Evolutionary conservation across 2,113 vertebrate genomes (phyloP).

Genomic region (Xiphophorus hellerii): DNA sequence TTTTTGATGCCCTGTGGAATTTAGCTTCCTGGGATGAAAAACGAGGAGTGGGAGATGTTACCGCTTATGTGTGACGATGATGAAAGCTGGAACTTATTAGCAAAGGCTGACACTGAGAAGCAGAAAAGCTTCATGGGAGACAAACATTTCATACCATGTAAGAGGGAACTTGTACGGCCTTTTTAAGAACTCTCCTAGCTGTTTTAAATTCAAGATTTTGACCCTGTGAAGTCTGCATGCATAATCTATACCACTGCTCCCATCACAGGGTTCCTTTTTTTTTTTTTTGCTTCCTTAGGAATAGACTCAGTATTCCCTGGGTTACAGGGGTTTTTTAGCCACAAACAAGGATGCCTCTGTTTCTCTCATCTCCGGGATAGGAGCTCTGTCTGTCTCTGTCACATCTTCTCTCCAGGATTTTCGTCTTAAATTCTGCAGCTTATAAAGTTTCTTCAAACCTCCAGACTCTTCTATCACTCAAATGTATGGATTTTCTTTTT

Average conservation of each 20-base stretch:
- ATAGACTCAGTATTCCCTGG: constrained; percentile 56
- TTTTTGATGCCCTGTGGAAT: constrained; percentile 23
- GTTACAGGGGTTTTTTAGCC: constrained; percentile 41
- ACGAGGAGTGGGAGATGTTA: constrained; percentile 32
- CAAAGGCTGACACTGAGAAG: constrained; percentile 19
- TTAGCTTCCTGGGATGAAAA: constrained; percentile 38
- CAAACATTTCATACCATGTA: constrained; percentile 35
- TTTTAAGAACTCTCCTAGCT: constrained; percentile 46
- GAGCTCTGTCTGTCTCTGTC: constrained; percentile 29
- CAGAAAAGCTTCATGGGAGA: constrained; percentile 26
- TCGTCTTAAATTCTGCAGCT: constrained; percentile 19
- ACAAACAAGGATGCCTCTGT: constrained; percentile 51
- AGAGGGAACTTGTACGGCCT: constrained; percentile 37
- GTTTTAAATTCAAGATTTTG: constrained; percentile 64
- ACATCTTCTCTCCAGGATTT: constrained; percentile 13
- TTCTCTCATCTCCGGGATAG: constrained; percentile 43
- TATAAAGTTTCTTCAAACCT: constrained; percentile 1
- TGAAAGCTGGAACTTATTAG: constrained; percentile 46
- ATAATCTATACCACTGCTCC: constrained; percentile 72
- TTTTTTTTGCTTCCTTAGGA: constrained; percentile 47
- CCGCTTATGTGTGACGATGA: constrained; percentile 41
- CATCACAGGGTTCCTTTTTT: constrained; percentile 49
- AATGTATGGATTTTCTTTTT: constrained; percentile 13
- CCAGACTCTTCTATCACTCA: constrained; percentile 8
- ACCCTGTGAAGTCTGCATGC: constrained; percentile 62